Base-by-base conservation (phyloP, 2,888 invertebrate genomes). In the Acleris holmiana region DNA sequence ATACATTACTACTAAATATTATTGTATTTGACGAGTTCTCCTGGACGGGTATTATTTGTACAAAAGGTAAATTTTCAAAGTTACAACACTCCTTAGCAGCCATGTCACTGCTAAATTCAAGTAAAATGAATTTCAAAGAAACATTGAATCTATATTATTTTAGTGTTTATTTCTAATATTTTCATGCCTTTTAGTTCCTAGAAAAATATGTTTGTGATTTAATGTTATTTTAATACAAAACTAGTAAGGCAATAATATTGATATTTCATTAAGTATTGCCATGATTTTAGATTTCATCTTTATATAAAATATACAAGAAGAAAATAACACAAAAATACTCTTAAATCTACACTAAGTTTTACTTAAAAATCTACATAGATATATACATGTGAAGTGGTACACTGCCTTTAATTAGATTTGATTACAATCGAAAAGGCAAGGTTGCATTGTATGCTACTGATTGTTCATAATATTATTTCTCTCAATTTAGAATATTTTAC, bases 1-100 rank as follows among this genome's bases (percentile, higher is more conserved):
- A 69, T 70, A 67, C 68, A 64, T 68, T 69, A 57, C 57, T 69
- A 67, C 41, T 65, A 68, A 65, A 66, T 67, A 69, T 63, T 67
- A 69, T 63, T 69, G 67, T 66, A 65, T 51, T 68, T 68, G 68
- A 66, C 61, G 67, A 67, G 49, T 62, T 67, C 66, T 70, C 76
- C 73, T 83, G 86, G 88, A 88, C 88, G 85, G 86, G 72, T 46
- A 65, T 71, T 69, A 44, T 78, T 85, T 82, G 78, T 82, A 82
- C 78, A 72, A 67, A 25, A 53, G 29, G 53, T 66, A 56, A n/a
- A 54, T 19, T 17, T n/a, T 51, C 15, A 8, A 51, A 51, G 10
- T 46, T 18, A 46, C 13, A 35, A 48, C 2, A 1, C n/a, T 23
- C 13, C 17, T 49, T 35, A 13, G 35, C 35, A 35, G 13, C 35